Evolutionary conservation across 2,113 vertebrate genomes (phyloP).

Genomic region (Porphyrio hochstetteri): DNA sequence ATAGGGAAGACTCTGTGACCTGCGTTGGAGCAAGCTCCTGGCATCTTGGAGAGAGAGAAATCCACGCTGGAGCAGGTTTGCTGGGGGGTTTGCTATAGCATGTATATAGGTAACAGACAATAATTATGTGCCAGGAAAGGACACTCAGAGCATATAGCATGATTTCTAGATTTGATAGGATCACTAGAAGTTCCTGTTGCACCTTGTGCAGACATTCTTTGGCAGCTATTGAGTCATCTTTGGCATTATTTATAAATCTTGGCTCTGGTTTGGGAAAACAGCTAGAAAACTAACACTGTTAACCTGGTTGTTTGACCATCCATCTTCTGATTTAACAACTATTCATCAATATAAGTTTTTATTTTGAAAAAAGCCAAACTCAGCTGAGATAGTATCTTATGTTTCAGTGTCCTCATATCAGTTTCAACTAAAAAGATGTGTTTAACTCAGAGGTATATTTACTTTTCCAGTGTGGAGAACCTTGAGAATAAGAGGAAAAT

Average conservation of each 20-base stretch:
- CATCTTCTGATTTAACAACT: neutral
- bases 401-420: neutral
- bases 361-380: neutral
- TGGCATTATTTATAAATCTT: neutral
- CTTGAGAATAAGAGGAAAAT: slow-evolving; percentile 3
- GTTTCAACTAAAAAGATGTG: slow-evolving; percentile 12
- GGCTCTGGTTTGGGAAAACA: neutral
- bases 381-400: neutral
- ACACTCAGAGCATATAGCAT: neutral
- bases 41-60: too few species aligned
- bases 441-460: slow-evolving; percentile 18
- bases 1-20: too few species aligned
- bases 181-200: neutral
- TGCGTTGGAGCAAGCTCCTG: too few species aligned
- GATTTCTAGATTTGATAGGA: neutral
- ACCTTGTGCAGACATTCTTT: neutral
- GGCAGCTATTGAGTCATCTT: neutral
- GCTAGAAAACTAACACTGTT: neutral
- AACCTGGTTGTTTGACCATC: neutral
- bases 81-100: neutral
- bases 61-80: too few species aligned
- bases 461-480: neutral
- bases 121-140: neutral
- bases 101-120: neutral
- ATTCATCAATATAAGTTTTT: neutral